A percentile compares a stretch with the other conserved stretches of the same genome.
phyloP scores from a whole-genome alignment of 2,113 vertebrate species.

The Nycticryphes semicollaris region DNA sequence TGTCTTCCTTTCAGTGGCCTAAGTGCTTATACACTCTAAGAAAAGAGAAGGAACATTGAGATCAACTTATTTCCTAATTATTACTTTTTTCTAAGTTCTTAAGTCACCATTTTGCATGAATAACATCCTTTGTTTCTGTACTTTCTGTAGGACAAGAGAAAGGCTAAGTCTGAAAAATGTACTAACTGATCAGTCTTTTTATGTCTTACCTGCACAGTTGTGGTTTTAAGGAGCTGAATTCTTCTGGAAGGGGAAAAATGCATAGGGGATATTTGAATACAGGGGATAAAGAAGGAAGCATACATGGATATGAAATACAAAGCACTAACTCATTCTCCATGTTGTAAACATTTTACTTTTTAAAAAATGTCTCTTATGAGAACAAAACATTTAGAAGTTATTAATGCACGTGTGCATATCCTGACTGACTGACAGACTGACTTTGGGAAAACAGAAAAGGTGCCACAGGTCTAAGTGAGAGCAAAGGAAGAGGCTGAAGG shows the following conservation, averaged over 20 bases:
- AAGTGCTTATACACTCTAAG: neutral
- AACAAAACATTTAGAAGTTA: neutral
- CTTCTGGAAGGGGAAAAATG: neutral
- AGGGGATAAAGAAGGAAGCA: neutral
- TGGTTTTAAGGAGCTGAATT: neutral
- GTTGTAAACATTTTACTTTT: neutral
- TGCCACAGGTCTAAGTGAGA: neutral
- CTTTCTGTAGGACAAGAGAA: neutral
- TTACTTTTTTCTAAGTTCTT: neutral
- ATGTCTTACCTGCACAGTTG: neutral
- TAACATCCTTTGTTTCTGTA: neutral
- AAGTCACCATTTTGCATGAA: neutral
- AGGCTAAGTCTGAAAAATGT: neutral
- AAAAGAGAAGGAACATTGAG: neutral
- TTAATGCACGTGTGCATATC: neutral
- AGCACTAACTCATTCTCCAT: neutral
- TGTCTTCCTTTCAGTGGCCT: neutral
- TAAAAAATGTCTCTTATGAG: neutral
- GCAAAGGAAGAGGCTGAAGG: neutral
- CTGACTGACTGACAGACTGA: neutral
- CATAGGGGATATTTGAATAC: neutral
- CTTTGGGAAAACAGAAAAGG: neutral
- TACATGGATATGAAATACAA: neutral
- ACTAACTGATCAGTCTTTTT: neutral
- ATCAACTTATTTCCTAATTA: neutral